Conservation (phyloP, 2,888 invertebrate genomes). For the Lacanobia oleracea region DNA sequence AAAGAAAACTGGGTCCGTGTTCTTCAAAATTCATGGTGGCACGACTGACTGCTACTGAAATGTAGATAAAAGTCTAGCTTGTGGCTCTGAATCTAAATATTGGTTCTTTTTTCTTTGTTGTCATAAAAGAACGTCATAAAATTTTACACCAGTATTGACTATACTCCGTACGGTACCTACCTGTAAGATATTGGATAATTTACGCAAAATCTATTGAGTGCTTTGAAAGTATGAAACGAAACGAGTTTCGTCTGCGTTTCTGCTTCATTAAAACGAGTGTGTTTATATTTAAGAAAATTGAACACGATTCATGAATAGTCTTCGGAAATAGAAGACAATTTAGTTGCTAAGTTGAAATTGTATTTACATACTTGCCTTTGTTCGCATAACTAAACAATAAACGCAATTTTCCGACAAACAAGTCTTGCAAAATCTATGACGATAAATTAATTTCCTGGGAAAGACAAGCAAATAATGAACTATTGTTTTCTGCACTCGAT, state of each 20-base stretch:
- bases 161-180: conserved; percentile 33
- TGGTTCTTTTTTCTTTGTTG: conserved; percentile 49
- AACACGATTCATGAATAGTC: conserved; percentile 13
- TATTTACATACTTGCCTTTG: conserved; percentile 23
- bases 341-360: conserved; percentile 20
- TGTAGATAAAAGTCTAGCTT: conserved; percentile 54
- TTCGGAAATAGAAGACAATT: conserved; percentile 18
- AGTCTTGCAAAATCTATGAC: conserved; percentile 5
- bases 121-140: conserved; percentile 47
- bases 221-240: conserved; percentile 18
- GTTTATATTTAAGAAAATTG: conserved; percentile 17
- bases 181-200: conserved; percentile 44
- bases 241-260: conserved; percentile 26
- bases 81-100: conserved; percentile 58
- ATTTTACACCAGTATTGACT: conserved; percentile 46
- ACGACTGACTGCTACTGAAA: conserved; percentile 49
- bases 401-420: conserved; percentile 1
- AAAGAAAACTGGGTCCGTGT: conserved; percentile 24
- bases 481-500: conserved; percentile 12
- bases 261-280: conserved; percentile 40
- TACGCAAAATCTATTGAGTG: conserved; percentile 39
- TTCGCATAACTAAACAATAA: conserved; percentile 1
- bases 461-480: conserved; percentile 25
- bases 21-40: conserved; percentile 61
- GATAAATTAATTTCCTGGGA: conserved; percentile 23